Percentiles rank a stretch among this genome's conserved stretches.
These are phyloP conservation scores for Enteromius anoplus DNA, from an alignment of 2,797 vertebrate species.

Conservation along the genomic window DNA sequence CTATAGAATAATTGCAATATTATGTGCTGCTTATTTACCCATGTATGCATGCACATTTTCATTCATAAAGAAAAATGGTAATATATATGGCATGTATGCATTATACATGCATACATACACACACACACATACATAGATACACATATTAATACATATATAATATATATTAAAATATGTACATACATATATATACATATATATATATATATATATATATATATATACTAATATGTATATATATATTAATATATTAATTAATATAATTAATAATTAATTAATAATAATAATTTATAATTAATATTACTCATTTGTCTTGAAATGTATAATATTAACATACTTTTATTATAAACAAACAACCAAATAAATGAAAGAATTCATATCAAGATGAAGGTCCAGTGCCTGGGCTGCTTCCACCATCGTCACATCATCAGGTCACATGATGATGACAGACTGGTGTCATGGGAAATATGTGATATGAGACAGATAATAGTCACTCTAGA, in stretches of 20 bases:
- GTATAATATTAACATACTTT: neutral
- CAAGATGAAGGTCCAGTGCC: neutral
- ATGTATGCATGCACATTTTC: neutral
- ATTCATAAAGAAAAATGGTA: neutral
- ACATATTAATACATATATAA: too few relatives aligned
- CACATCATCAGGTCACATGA: neutral
- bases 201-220: neutral
- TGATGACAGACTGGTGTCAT: neutral
- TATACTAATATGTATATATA: too few relatives aligned
- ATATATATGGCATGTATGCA: too few relatives aligned
- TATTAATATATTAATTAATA: too few relatives aligned
- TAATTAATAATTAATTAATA: neutral
- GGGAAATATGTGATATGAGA: conserved; percentile 15
- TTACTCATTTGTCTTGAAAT: neutral
- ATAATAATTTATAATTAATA: neutral
- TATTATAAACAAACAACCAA: too few relatives aligned
- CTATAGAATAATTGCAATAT: neutral
- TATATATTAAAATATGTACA: too few relatives aligned
- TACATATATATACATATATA: too few relatives aligned
- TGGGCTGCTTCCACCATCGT: neutral
- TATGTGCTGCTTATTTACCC: neutral
- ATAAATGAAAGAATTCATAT: neutral
- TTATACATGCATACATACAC: too few relatives aligned
- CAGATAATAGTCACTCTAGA: conserved; percentile 13
- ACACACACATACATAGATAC: too few relatives aligned